These are phyloP conservation scores for Nycticebus coucang DNA, from an alignment of 2,113 vertebrate species.

Conservation along the genomic window DNA sequence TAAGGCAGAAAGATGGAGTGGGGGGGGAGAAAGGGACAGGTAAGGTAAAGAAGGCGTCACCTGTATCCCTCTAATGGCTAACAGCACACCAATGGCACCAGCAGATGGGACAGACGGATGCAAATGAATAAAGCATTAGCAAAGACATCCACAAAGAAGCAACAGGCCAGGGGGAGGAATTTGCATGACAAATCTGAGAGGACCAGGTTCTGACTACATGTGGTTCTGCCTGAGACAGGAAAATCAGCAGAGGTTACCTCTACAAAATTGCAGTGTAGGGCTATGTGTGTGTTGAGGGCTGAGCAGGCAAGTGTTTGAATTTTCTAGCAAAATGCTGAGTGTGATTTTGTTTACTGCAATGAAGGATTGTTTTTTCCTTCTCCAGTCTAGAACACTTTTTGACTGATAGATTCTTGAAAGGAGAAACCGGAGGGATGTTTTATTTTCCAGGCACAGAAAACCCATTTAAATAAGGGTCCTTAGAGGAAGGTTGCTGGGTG, in stretches of 20 bases:
- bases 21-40: neutral
- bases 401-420: conserved; percentile 14
- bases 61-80: neutral
- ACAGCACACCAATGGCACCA: neutral
- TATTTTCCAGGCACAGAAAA: conserved; percentile 22
- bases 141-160: neutral
- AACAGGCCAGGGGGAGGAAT: neutral
- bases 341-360: conserved; percentile 1
- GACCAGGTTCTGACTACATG: neutral
- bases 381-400: neutral
- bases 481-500: neutral
- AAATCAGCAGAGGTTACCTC: neutral
- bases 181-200: neutral
- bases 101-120: neutral
- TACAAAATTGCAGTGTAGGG: neutral
- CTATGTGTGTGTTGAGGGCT: neutral
- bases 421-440: neutral
- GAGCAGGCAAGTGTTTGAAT: neutral
- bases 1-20: neutral
- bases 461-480: neutral
- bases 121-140: conserved; percentile 35
- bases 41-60: neutral
- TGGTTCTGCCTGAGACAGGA: neutral
- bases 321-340: neutral
- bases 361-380: neutral